Evolutionary conservation across 2,888 invertebrate genomes (phyloP).

Genomic region (Drosophila falleni): DNA sequence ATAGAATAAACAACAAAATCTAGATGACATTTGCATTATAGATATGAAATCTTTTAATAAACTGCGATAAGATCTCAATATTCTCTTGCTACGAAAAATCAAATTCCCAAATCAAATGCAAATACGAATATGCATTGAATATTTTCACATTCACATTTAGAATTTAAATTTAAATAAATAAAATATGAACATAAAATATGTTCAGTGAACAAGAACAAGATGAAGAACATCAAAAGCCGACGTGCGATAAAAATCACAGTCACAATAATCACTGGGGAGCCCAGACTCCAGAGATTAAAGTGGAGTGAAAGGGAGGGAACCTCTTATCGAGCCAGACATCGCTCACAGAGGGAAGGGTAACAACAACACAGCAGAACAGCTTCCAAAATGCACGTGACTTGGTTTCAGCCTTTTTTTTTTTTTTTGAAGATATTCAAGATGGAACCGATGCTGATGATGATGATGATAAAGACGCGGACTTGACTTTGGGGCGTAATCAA

Average conservation of each 20-base stretch:
- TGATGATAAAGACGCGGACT: slow-evolving; percentile 39
- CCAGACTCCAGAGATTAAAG: slow-evolving; percentile 6
- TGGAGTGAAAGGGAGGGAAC: not conserved
- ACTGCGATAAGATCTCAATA: slow-evolving; percentile 67
- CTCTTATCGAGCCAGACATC: slow-evolving; percentile 48
- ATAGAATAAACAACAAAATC: slow-evolving; percentile 45
- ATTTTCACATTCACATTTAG: slow-evolving; percentile 34
- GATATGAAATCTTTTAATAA: slow-evolving; percentile 60
- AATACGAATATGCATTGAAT: slow-evolving; percentile 62
- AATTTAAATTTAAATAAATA: slow-evolving; percentile 76
- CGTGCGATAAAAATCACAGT: slow-evolving; percentile 69
- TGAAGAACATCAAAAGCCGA: slow-evolving; percentile 66
- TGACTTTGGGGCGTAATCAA: slow-evolving; percentile 72
- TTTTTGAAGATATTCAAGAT: slow-evolving; percentile 5
- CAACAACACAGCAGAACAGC: slow-evolving; percentile 14
- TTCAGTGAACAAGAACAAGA: slow-evolving; percentile 24
- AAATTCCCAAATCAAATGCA: slow-evolving; percentile 72
- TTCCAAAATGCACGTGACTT: slow-evolving; percentile 30
- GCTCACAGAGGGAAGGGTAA: slow-evolving; percentile 20
- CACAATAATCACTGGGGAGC: slow-evolving; percentile 63
- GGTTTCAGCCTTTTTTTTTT: slow-evolving; percentile 16
- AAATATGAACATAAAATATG: slow-evolving; percentile 57
- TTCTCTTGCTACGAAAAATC: slow-evolving; percentile 34
- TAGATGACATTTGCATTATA: slow-evolving; percentile 60
- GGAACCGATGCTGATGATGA: slow-evolving; percentile 25